Base-by-base conservation (phyloP, 2,797 vertebrate genomes). In the Cygnus olor region DNA sequence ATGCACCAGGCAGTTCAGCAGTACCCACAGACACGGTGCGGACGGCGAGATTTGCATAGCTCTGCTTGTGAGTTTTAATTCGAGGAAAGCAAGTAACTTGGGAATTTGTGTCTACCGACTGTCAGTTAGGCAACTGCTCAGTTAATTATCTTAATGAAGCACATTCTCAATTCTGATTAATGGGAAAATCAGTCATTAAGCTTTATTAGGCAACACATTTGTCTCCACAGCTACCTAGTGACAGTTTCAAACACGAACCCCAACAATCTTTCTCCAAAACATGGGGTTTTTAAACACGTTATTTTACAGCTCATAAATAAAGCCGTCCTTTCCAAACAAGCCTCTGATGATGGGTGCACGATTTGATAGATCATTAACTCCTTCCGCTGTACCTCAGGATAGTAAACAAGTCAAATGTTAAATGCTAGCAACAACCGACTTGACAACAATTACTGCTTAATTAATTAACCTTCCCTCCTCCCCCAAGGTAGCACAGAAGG, bases 111-210 rank as follows among this genome's bases (percentile, higher is more conserved):
- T 91, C 92, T 87, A 85, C 42, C 61, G 84, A 88, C 81, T 95
- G 96, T 95, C 95, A 97, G 91, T 87, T 95, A 88, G 86, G 88
- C 88, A 94, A 97, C 70, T 91, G 89, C 84, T 94, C 90, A 80
- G 95, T 94, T 97, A 97, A 98, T 98, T 97, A 96, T 60, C 97
- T 95, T 97, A 97, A 98, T 97, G 96, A 98, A 97, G 90, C 90
- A 91, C 96, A 94, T 96, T 97, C 93, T 94, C 92, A 73, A 72
- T 91, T 94, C 91, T 97, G 95, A 97, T 97, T 95, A 97, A 96
- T 88, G 71, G 86, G 93, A 96, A 97, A 97, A 97, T 96, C 89
- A 96, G 86, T 92, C 97, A 97, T 96, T 98, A 97, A 96, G 91
- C 93, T 95, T 94, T 96, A 97, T 97, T 96, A 97, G 65, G 87